Percentiles rank a stretch among this genome's conserved stretches.
Evolutionary conservation across 2,888 invertebrate species (phyloP).

Genomic region (Microdon myrmicae): DNA sequence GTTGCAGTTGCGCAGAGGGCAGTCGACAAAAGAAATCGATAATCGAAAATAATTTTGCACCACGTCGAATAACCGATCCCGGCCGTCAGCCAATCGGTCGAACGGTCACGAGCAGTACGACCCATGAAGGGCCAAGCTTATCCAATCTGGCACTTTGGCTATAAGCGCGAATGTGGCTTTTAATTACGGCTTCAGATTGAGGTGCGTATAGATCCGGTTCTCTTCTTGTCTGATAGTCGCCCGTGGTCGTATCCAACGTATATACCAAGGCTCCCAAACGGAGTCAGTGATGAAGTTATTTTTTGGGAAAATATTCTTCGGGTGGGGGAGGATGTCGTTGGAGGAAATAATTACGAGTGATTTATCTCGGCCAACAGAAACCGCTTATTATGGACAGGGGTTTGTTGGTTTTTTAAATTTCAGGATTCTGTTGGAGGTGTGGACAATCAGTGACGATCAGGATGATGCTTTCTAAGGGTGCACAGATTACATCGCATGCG

Average conservation of each 20-base stretch:
- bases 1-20: slow-evolving; percentile 29
- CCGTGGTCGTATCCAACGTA: too few relatives aligned
- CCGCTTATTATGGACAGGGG: slow-evolving; percentile 22
- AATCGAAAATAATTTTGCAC: slow-evolving; percentile 45
- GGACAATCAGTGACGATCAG: slow-evolving; percentile 8
- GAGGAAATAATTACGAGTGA: slow-evolving; percentile 17
- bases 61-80: slow-evolving; percentile 4
- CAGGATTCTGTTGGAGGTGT: slow-evolving; percentile 16
- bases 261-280: too few relatives aligned
- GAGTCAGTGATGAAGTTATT: slow-evolving; percentile 37
- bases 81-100: slow-evolving; percentile 15
- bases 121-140: slow-evolving; percentile 24
- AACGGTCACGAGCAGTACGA: slow-evolving; percentile 30
- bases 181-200: slow-evolving; percentile 37
- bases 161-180: slow-evolving; percentile 50
- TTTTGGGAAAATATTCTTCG: slow-evolving; percentile 17
- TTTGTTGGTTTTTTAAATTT: slow-evolving; percentile 20
- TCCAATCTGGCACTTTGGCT: slow-evolving; percentile 42
- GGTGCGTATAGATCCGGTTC: slow-evolving; percentile 1
- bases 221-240: slow-evolving; percentile 5
- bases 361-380: slow-evolving; percentile 5
- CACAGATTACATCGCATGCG: too few relatives aligned
- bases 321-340: slow-evolving; percentile 6
- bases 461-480: slow-evolving; percentile 25
- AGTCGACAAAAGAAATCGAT: slow-evolving; percentile 50